Evolutionary conservation across 2,888 invertebrate genomes (phyloP).

Genomic region (Cryptosula pallasiana): DNA sequence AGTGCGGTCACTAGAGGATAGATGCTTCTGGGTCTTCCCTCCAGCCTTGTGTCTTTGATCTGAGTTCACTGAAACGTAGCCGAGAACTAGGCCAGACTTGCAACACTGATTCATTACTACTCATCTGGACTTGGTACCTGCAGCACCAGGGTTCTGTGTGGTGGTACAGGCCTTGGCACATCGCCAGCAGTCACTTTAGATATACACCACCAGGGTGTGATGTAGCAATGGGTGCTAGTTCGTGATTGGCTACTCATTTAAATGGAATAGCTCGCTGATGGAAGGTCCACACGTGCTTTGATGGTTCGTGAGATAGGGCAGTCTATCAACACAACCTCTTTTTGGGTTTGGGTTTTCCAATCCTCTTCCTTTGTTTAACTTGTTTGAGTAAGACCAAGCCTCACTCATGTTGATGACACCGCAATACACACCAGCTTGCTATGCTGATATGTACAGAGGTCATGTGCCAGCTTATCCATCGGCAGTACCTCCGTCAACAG

Average conservation of each 20-base stretch:
- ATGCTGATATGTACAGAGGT: constrained; percentile 17
- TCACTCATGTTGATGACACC: constrained; percentile 9
- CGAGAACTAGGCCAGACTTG: neutral
- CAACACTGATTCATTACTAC: neutral
- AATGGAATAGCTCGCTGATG: neutral
- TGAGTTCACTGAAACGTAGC: neutral
- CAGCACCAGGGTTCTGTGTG: neutral
- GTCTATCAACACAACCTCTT: no score
- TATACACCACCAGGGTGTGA: neutral
- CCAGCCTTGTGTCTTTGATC: no score
- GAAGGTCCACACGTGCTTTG: neutral
- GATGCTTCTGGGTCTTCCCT: neutral
- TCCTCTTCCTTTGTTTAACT: neutral
- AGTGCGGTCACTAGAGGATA: no score
- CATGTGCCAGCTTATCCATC: neutral
- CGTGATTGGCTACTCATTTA: neutral
- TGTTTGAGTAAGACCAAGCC: neutral
- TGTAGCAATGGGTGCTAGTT: neutral
- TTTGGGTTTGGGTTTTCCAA: constrained; percentile 16
- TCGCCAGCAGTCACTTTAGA: neutral
- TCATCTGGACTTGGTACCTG: neutral
- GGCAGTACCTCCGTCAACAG: neutral
- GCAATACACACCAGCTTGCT: neutral
- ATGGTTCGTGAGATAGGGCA: neutral
- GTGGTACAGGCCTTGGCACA: neutral